Base-by-base conservation (phyloP, 2,797 vertebrate species). In the Linurgus olivaceus region DNA sequence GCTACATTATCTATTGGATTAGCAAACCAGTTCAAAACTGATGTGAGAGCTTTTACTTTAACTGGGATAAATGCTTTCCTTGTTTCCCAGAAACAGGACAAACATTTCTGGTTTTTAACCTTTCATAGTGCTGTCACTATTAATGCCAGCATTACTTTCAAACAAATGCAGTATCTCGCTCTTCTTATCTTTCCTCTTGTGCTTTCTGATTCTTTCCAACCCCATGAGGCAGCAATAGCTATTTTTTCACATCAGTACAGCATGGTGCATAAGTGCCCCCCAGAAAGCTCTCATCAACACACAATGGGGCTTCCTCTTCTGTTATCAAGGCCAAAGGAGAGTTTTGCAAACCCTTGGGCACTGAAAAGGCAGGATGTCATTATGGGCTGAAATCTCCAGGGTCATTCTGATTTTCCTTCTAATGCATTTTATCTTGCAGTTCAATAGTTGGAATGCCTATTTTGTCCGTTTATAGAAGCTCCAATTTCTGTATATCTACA, bases 1-100 rank as follows among this genome's bases (percentile, higher is more conserved):
- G 2, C 89, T 96, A 59, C 92, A 91, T 96, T 96, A 80, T 95
- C 91, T 94, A 10, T 52, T 85, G 71, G 93, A 90, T 86, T 82
- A 93, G 89, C 63, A 95, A 91, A 94, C 63, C 7, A 4, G 85
- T 70, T 79, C 88, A 76, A 63, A 88, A 86, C 62, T 82, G 52
- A 81, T 73, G 83, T 23, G 77, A 89, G 82, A 90, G 90, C 66
- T 92, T 83, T 87, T 83, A n/a, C 77, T 84, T 75, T 35, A 80
- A 84, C 75, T 95, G 47, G 67, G 62, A 44, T 52, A 81, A 91
- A 86, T n/a, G 48, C 51, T 88, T 85, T 83, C 38, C 23, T 85
- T 96, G 91, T 89, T 59, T 75, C 68, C 50, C 65, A 90, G 65
- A 77, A 91, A 54, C 44, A 68, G 70, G 58, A 38, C 75, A 86